Evolutionary conservation across 2,888 invertebrate genomes (phyloP).

Genomic region (Amphipoea lucens): DNA sequence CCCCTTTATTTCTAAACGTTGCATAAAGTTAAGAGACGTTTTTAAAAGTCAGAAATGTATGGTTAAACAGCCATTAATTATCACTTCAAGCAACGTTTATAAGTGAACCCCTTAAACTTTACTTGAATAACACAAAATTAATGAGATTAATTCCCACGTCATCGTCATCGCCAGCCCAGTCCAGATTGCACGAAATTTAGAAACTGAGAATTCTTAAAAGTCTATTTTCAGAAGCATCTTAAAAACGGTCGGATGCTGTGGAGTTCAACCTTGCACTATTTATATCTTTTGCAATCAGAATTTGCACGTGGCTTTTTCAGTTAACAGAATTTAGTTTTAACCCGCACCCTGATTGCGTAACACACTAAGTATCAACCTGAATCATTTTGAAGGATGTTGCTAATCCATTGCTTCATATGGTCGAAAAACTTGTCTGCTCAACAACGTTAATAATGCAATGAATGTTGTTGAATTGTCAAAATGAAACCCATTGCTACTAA

Average conservation of each 20-base stretch:
- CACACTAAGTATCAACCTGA: no score
- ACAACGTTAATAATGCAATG: neutral
- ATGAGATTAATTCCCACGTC: neutral
- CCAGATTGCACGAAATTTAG: constrained; percentile 13
- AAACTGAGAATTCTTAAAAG: constrained; percentile 16
- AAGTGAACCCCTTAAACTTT: neutral
- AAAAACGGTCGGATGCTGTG: constrained; percentile 16
- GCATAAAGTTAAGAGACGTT: no score
- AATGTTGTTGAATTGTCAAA: neutral
- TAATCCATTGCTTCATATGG: neutral
- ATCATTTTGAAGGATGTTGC: neutral
- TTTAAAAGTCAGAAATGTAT: no score
- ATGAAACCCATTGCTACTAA: neutral
- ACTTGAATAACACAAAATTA: neutral
- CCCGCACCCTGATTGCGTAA: neutral
- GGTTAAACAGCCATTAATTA: no score
- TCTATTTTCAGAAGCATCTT: constrained; percentile 35
- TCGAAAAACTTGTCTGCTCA: no score
- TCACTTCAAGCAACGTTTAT: neutral
- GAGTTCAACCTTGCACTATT: constrained; percentile 28
- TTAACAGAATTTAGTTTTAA: neutral
- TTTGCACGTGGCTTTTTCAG: constrained; percentile 21
- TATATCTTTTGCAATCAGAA: constrained; percentile 16
- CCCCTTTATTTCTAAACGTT: no score
- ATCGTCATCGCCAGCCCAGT: neutral